phyloP scores from a whole-genome alignment of 2,888 invertebrate genomes.

The Lasiommata megera region DNA sequence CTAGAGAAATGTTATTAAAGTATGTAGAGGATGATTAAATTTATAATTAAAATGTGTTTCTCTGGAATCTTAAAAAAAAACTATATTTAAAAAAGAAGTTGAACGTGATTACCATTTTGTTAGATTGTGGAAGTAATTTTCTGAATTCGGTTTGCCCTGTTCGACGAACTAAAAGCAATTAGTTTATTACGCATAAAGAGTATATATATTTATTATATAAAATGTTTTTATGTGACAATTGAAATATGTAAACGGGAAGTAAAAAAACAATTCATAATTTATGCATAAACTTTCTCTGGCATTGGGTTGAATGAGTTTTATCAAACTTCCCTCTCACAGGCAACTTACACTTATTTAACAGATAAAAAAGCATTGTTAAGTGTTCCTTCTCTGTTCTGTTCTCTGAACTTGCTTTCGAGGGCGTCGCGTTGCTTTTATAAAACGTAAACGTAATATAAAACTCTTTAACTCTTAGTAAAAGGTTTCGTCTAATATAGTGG shows the following conservation, averaged over 20 bases:
- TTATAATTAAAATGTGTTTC: too few species aligned
- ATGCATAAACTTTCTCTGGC: conserved; percentile 2
- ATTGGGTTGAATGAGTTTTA: conserved; percentile 7
- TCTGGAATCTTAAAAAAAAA: too few species aligned
- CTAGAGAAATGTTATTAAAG: too few species aligned
- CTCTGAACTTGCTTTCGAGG: conserved; percentile 1
- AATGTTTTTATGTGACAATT: not conserved
- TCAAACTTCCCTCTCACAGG: not conserved
- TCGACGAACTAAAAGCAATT: too few species aligned
- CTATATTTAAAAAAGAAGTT: too few species aligned
- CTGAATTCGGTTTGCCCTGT: too few species aligned
- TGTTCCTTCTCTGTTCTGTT: not conserved
- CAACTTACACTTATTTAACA: conserved; percentile 1
- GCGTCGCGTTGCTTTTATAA: not conserved
- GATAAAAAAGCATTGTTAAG: conserved; percentile 4
- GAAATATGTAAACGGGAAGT: not conserved
- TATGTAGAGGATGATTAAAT: too few species aligned
- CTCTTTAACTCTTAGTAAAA: not conserved
- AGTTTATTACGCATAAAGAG: too few species aligned
- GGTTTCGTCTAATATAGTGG: not conserved
- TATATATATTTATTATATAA: too few species aligned
- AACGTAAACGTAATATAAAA: conserved; percentile 1
- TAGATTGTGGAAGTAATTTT: too few species aligned
- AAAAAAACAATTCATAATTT: conserved; percentile 6
- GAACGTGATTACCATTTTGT: too few species aligned